Evolutionary conservation across 2,113 vertebrate genomes (phyloP).

Genomic region (Myotis davidii): DNA sequence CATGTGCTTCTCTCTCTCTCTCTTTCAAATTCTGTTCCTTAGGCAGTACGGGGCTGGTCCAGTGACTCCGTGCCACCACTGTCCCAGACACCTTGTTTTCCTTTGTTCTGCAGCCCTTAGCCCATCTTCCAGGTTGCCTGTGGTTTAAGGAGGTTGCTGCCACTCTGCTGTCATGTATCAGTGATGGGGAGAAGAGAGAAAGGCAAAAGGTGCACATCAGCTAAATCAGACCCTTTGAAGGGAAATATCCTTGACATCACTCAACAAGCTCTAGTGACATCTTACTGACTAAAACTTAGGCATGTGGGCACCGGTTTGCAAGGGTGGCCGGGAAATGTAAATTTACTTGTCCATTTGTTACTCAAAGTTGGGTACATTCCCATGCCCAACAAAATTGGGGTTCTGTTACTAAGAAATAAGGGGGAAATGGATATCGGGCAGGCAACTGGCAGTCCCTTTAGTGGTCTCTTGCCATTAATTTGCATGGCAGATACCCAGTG

Average conservation of each 20-base stretch:
- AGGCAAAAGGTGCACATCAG: not conserved
- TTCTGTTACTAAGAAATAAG: constrained; percentile 27
- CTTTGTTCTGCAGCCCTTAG: not conserved
- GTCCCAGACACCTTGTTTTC: not conserved
- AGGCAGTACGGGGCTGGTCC: not conserved
- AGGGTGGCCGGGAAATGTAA: not conserved
- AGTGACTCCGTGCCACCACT: not conserved
- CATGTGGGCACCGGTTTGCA: not conserved
- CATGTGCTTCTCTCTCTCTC: not conserved
- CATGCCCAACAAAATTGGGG: not conserved
- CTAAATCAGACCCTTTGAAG: not conserved
- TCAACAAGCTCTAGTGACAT: not conserved
- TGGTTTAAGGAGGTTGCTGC: not conserved
- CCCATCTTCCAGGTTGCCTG: not conserved
- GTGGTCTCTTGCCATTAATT: not conserved
- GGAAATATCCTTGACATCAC: not conserved
- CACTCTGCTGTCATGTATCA: not conserved
- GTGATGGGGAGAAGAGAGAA: not conserved
- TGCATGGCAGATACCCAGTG: not conserved
- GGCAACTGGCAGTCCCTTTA: not conserved
- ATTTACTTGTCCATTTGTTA: not conserved
- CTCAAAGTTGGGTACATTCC: not conserved
- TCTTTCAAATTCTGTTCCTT: not conserved
- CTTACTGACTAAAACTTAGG: not conserved
- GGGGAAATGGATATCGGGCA: not conserved